A percentile compares a stretch with the other conserved stretches of the same genome.
Conservation (phyloP, 2,888 invertebrate genomes). For the Apodemia duryi region DNA sequence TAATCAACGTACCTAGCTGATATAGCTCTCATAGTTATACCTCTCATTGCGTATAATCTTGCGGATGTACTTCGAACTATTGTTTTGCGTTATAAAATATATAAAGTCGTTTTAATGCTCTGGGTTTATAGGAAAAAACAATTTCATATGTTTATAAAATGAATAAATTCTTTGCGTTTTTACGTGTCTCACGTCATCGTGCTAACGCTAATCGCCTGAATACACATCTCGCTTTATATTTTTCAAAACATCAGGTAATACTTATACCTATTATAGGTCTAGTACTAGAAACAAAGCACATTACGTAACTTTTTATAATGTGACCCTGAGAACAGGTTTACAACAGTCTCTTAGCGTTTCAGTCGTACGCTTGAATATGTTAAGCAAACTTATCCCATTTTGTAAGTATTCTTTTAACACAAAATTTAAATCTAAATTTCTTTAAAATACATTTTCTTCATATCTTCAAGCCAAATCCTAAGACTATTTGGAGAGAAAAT, state of each 20-base stretch:
- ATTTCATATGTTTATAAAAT: neutral
- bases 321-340: conserved; percentile 31
- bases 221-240: conserved; percentile 48
- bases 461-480: too few relatives aligned
- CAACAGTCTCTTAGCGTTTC: conserved; percentile 24
- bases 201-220: conserved; percentile 49
- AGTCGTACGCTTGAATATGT: conserved; percentile 18
- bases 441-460: too few relatives aligned
- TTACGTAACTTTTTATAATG: conserved; percentile 31
- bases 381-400: conserved; percentile 9
- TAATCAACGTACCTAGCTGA: conserved; percentile 14
- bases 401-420: neutral
- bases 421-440: too few relatives aligned
- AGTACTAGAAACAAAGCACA: conserved; percentile 26
- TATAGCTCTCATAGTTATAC: conserved; percentile 1
- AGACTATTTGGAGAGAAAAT: too few relatives aligned
- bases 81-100: conserved; percentile 4
- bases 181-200: conserved; percentile 52
- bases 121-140: neutral
- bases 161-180: conserved; percentile 31
- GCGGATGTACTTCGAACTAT: conserved; percentile 7
- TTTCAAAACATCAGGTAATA: conserved; percentile 19
- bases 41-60: conserved; percentile 2
- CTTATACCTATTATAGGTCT: conserved; percentile 18
- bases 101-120: neutral